Evolutionary conservation across 2,888 invertebrate species (phyloP), one percentile per base, ranked within the genome.

Genomic region (Lamellibrachia satsuma): DNA sequence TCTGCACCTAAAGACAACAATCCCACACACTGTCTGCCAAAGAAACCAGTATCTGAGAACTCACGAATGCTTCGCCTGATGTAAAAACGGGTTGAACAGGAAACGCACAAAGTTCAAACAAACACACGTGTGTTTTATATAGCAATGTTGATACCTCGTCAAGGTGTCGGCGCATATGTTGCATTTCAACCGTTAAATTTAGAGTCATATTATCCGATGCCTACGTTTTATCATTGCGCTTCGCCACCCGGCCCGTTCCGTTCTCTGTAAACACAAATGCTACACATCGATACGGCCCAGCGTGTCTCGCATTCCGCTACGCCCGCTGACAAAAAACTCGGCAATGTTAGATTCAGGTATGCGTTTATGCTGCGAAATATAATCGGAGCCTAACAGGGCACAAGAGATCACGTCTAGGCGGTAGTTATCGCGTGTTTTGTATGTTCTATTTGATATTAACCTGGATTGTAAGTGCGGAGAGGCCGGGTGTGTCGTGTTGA

Each of bases 111-210:
- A 11, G 75, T 75, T 75, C 75, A 75, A 75, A 75, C 75, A 75
- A 75, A 75, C 15, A 75, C 75, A 22, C 22, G 75, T 75, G 75
- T 75, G 75, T 75, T 75, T 75, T 75, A 15, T 75, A 75, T 75
- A 75, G 75, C 15, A 75, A 75, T 75, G 75, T 75, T 75, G 15
- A 22, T 75, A 22, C 15, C 11, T 75, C 75, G 75, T 22, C 1
- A 75, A 75, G 75, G 2, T 75, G 75, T 75, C 22, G 75, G 22
- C 75, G 22, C 75, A 75, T 75, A 75, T 75, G 4, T 15, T 22
- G 75, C 75, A 75, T 75, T 75, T 75, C 75, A 75, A 75, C 75
- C 75, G 75, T 75, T 75, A 75, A 9, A 75, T 75, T 75, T 75
- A 75, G 75, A 75, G 75, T 15, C 75, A 75, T 75, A 22, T 75